phyloP scores from a whole-genome alignment of 2,113 vertebrate species.

The Pomatostomus ruficeps region DNA sequence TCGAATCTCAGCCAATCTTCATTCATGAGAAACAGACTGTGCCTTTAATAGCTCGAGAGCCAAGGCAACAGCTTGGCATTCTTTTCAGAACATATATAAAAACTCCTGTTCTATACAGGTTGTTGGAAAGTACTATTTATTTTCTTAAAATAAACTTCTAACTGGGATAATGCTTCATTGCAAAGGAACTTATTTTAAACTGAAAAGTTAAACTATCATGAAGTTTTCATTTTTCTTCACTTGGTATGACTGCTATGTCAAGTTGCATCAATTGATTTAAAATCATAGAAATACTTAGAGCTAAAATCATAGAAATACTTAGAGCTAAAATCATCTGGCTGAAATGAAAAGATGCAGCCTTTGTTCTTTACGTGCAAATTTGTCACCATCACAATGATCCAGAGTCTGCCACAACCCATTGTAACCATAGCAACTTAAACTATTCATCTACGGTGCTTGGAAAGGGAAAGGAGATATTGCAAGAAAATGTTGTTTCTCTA shows the following conservation, averaged over 20 bases:
- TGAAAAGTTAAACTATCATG: slow-evolving; percentile 49
- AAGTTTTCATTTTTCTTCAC: slow-evolving; percentile 61
- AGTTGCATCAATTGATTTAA: neutral
- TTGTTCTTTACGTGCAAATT: slow-evolving; percentile 29
- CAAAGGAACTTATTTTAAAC: slow-evolving; percentile 58
- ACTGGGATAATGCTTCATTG: slow-evolving; percentile 61
- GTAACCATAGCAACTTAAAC: slow-evolving; percentile 59
- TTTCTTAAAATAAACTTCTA: slow-evolving; percentile 56
- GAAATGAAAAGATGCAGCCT: slow-evolving; percentile 17
- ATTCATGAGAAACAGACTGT: slow-evolving; percentile 56
- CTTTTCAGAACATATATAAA: slow-evolving; percentile 57
- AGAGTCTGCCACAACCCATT: slow-evolving; percentile 6
- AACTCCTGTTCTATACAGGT: slow-evolving; percentile 31
- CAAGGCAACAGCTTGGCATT: slow-evolving; percentile 43
- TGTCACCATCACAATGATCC: slow-evolving; percentile 31
- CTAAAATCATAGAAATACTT: slow-evolving; percentile 25
- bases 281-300: neutral
- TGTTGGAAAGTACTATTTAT: slow-evolving; percentile 58
- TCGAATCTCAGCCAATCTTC: slow-evolving; percentile 28
- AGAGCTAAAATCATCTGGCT: neutral
- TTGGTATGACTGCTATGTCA: slow-evolving; percentile 16
- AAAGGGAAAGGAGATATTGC: slow-evolving; percentile 16
- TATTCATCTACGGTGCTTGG: neutral
- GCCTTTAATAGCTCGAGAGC: slow-evolving; percentile 38
- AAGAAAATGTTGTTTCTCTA: slow-evolving; percentile 51